phyloP scores from a whole-genome alignment of 1,140 invertebrate genomes.

The Drosophila burlai region DNA sequence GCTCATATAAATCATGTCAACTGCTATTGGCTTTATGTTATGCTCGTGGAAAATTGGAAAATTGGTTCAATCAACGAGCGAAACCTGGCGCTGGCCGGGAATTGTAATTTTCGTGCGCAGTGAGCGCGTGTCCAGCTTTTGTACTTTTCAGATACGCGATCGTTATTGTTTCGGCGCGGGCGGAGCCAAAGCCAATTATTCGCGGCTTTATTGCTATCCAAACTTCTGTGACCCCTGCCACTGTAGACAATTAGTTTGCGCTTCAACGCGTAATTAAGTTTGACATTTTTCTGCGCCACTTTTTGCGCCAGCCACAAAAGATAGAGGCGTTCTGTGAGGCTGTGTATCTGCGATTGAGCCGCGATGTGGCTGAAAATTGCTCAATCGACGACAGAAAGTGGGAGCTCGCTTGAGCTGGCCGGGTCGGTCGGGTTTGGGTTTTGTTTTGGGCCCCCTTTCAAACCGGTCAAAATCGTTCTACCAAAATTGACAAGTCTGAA shows the following conservation, averaged over 20 bases:
- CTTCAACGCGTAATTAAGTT: slow-evolving; percentile 80
- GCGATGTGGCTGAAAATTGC: slow-evolving; percentile 56
- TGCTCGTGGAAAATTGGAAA: slow-evolving; percentile 25
- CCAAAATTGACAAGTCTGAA: slow-evolving; percentile 73
- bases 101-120: slow-evolving; percentile 53
- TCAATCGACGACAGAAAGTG: slow-evolving; percentile 58
- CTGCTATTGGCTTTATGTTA: slow-evolving; percentile 24
- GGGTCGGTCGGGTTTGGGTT: slow-evolving; percentile 23
- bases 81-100: not conserved
- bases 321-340: slow-evolving; percentile 38
- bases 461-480: slow-evolving; percentile 81
- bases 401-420: slow-evolving; percentile 31
- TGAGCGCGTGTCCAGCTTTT: slow-evolving; percentile 61
- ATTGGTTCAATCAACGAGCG: slow-evolving; percentile 39
- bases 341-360: slow-evolving; percentile 37
- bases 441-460: slow-evolving; percentile 28
- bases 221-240: slow-evolving; percentile 45
- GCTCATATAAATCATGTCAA: slow-evolving; percentile 68
- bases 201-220: slow-evolving; percentile 29
- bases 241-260: slow-evolving; percentile 67
- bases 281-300: slow-evolving; percentile 75
- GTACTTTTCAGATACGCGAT: slow-evolving; percentile 45
- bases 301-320: slow-evolving; percentile 64
- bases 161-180: slow-evolving; percentile 23
- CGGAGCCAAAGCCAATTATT: slow-evolving; percentile 56